Percentiles rank a stretch among this genome's conserved stretches.
Conservation (phyloP, 2,797 vertebrate genomes). For the Carcharodon carcharias region DNA sequence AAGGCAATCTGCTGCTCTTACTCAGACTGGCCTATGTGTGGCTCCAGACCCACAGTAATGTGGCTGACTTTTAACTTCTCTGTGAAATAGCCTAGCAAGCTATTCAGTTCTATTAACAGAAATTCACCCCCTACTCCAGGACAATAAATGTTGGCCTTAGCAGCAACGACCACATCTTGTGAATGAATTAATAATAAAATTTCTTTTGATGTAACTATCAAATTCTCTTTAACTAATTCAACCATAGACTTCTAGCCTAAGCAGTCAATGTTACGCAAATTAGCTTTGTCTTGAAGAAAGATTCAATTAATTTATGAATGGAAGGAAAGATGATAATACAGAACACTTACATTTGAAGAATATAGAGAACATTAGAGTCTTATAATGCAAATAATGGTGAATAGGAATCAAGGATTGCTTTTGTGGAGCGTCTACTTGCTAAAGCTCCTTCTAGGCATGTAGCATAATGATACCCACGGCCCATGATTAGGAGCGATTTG, state of each 20-base stretch:
- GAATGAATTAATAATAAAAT: neutral
- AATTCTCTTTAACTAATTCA: neutral
- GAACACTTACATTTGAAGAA: slow-evolving; percentile 34
- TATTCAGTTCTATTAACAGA: too few species aligned
- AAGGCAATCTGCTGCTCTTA: neutral
- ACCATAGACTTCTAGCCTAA: neutral
- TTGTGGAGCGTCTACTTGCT: slow-evolving; percentile 59
- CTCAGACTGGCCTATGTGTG: neutral
- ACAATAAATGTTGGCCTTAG: neutral
- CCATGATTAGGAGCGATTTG: slow-evolving; percentile 87
- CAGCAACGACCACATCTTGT: neutral
- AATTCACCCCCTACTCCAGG: neutral
- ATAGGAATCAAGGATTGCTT: neutral
- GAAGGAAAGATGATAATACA: slow-evolving; percentile 26
- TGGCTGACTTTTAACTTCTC: neutral
- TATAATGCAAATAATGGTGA: neutral
- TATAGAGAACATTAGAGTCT: slow-evolving; percentile 18
- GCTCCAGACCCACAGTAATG: neutral
- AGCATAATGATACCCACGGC: slow-evolving; percentile 87
- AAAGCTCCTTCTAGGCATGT: slow-evolving; percentile 92
- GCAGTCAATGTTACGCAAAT: neutral
- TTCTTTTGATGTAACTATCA: neutral
- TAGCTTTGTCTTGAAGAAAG: neutral
- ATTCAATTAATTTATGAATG: neutral
- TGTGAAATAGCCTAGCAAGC: neutral